A percentile compares a stretch with the other conserved stretches of the same genome.
phyloP scores from a whole-genome alignment of 2,888 invertebrate genomes.

The Eupithecia centaureata region DNA sequence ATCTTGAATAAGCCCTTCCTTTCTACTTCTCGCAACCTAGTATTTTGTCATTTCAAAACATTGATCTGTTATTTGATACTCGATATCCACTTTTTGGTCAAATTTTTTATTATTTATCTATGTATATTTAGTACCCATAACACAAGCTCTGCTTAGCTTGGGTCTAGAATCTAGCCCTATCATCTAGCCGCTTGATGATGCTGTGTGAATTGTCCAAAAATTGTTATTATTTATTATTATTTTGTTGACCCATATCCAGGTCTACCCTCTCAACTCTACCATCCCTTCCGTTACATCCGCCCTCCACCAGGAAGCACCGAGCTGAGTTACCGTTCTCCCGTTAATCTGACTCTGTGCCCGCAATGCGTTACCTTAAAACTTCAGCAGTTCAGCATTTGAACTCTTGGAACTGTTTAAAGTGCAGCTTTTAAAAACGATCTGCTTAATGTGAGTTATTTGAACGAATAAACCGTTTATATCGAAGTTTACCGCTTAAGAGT shows the following conservation, averaged over 20 bases:
- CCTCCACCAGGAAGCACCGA: conserved; percentile 1
- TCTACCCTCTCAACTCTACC: background rate
- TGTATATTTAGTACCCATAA: no score
- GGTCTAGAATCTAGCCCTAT: no score
- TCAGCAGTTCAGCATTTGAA: conserved; percentile 20
- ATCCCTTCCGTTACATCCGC: background rate
- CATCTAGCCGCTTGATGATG: no score
- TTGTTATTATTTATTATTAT: no score
- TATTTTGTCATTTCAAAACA: no score
- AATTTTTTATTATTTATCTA: no score
- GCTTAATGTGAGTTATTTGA: conserved; percentile 37
- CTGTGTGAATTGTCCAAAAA: no score
- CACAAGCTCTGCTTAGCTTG: no score
- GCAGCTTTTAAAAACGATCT: conserved; percentile 38
- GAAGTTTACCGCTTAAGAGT: conserved; percentile 35
- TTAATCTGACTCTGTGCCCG: conserved; percentile 14
- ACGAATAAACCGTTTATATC: conserved; percentile 32
- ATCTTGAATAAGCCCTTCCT: no score
- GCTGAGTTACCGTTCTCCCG: conserved; percentile 10
- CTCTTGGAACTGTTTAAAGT: conserved; percentile 35
- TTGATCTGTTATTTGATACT: no score
- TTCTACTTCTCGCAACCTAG: no score
- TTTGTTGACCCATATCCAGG: background rate
- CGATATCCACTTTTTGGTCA: no score
- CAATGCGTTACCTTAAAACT: conserved; percentile 33